Base-by-base conservation (phyloP, 2,113 vertebrate species). In the Petrocephalus zakoni region DNA sequence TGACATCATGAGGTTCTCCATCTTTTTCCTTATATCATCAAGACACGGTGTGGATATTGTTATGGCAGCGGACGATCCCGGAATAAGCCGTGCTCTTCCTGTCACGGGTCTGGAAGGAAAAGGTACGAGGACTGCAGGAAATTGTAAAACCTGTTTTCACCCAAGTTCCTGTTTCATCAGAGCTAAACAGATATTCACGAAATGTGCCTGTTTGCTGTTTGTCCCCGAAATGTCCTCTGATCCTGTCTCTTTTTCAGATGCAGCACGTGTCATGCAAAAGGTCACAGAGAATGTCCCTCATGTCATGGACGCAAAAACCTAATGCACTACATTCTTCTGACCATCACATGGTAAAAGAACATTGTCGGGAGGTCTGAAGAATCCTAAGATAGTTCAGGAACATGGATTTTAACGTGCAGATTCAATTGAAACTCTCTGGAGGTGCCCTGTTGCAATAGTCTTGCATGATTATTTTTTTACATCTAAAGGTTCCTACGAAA, bases 321-420 rank as follows among this genome's bases (percentile, higher is more conserved):
- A 90, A 88, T 96, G 46, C 96, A 96, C 19, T 96, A 93, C 91
- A 91, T 94, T 89, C 95, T 94, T 91, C 95, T 96, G 81, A 95
- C 94, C 7, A 90, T 95, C 3, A 93, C 92, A 29, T 95, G 97
- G 96, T 94, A 86, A 0, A 68, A n/a, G 61, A 29, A 94, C 22
- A 2, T 19, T 68, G 2, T 42, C 42, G 42, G 42, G 3, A 42
- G 42, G 42, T 42, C 3, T 42, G 42, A 42, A 37, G 22, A n/a
- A 72, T 34, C 37, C 1, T 68, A 8, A 2, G 8, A 72, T 19
- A 13, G 17, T 55, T 55, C 53, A 17, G 53, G 53, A 55, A 49
- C 4, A 55, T 55, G 53, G 11, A 55, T 15, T 55, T 55, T 55
- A 15, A 55, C 53, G 17, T 55, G 2, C 11, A 1, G 53, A 55